phyloP scores from a whole-genome alignment of 1,140 invertebrate genomes.

The Chironomus striatipennis region DNA sequence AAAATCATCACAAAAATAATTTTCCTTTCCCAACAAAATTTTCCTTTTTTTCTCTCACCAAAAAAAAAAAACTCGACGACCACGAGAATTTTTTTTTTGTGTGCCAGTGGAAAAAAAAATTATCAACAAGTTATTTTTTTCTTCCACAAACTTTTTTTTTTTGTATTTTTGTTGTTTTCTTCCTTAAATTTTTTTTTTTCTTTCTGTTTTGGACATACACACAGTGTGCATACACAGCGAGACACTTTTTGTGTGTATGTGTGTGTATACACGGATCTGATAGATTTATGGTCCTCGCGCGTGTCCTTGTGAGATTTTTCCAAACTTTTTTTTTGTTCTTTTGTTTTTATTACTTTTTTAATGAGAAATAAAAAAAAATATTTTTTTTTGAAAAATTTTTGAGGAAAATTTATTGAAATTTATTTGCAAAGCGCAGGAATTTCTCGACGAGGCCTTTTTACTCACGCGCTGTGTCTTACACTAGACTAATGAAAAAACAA shows the following conservation, averaged over 20 bases:
- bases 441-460: no score
- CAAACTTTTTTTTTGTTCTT: no score
- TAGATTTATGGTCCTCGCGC: background rate
- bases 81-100: background rate
- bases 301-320: background rate
- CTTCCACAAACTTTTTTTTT: background rate
- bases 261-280: no score
- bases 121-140: background rate
- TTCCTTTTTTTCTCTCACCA: background rate
- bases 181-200: no score
- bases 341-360: background rate
- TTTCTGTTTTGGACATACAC: no score
- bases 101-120: background rate
- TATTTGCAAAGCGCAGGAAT: no score
- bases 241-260: no score
- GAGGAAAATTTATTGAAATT: no score
- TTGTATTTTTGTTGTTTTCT: background rate
- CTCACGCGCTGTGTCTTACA: no score
- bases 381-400: conserved; percentile 5
- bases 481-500: no score
- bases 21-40: background rate
- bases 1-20: no score
- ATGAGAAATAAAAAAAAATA: background rate
- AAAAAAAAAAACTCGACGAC: background rate
- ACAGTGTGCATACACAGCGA: no score